A percentile compares a stretch with the other conserved stretches of the same genome.
phyloP scores from a whole-genome alignment of 2,797 vertebrate genomes.

The Lutjanus campechanus region DNA sequence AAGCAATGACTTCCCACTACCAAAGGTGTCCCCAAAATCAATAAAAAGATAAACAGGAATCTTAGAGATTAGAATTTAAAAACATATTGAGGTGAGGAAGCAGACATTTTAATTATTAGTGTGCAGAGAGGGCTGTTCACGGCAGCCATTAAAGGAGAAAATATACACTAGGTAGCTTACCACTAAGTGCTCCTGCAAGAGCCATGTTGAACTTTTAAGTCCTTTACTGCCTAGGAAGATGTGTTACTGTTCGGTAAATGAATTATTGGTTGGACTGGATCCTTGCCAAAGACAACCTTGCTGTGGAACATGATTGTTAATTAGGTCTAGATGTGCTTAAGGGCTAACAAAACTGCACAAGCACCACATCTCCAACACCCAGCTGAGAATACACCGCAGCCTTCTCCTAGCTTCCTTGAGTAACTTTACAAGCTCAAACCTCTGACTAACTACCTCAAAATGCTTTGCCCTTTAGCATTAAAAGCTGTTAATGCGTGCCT shows the following conservation, averaged over 20 bases:
- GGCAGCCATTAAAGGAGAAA: slow-evolving; percentile 68
- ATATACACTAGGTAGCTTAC: slow-evolving; percentile 70
- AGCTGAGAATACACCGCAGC: slow-evolving; percentile 60
- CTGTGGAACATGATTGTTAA: slow-evolving; percentile 79
- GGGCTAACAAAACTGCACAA: slow-evolving; percentile 79
- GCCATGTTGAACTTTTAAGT: slow-evolving; percentile 74
- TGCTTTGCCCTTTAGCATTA: slow-evolving; percentile 63
- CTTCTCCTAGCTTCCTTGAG: slow-evolving; percentile 54
- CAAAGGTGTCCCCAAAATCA: slow-evolving; percentile 50
- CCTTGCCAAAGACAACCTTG: slow-evolving; percentile 79
- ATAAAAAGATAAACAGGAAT: slow-evolving; percentile 62
- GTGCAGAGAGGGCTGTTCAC: slow-evolving; percentile 58
- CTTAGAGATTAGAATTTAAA: slow-evolving; percentile 58
- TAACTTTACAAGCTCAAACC: slow-evolving; percentile 54
- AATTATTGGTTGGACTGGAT: slow-evolving; percentile 79
- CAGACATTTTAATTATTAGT: slow-evolving; percentile 67
- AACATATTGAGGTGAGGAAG: slow-evolving; percentile 56
- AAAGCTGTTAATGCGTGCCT: slow-evolving; percentile 54
- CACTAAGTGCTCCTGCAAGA: slow-evolving; percentile 73
- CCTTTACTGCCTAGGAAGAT: slow-evolving; percentile 76
- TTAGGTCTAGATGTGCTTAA: slow-evolving; percentile 80
- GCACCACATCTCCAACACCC: slow-evolving; percentile 71
- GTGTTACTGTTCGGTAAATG: slow-evolving; percentile 74
- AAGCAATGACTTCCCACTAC: slow-evolving; percentile 18
- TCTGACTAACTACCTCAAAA: slow-evolving; percentile 57